These are phyloP conservation scores for Platynereis dumerilii DNA, from an alignment of 2,888 invertebrate species.

Conservation along the genomic window DNA sequence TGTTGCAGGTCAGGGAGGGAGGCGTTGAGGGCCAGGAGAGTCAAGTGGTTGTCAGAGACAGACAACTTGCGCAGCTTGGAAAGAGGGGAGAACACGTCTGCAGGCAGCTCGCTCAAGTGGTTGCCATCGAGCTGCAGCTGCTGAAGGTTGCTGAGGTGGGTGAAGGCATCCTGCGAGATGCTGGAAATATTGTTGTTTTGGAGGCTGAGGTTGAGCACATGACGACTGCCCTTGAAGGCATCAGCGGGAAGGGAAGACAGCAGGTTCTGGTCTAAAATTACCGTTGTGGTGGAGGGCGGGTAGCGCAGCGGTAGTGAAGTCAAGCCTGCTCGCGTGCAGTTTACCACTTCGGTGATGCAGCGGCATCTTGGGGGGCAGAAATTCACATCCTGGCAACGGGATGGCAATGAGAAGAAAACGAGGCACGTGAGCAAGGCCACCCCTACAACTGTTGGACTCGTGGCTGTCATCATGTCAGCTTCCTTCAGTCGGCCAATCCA, in stretches of 20 bases:
- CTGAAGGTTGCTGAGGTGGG: conserved; percentile 4
- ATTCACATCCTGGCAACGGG: no score
- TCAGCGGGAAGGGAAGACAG: conserved; percentile 1
- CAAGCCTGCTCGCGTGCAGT: conserved; percentile 14
- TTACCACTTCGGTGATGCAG: conserved; percentile 12
- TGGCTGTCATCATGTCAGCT: no score
- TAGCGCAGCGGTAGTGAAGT: conserved; percentile 9
- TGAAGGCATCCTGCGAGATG: conserved; percentile 11
- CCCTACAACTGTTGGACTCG: no score
- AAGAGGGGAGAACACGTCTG: neutral
- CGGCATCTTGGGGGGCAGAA: neutral
- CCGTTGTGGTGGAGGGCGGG: neutral
- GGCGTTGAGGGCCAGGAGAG: conserved; percentile 9
- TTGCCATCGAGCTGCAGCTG: conserved; percentile 14
- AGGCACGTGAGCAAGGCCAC: no score
- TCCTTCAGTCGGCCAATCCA: no score
- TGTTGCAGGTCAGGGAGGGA: conserved; percentile 7
- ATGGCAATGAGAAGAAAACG: no score
- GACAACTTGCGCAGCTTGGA: conserved; percentile 16
- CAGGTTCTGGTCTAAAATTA: conserved; percentile 15
- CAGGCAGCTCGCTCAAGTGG: conserved; percentile 1
- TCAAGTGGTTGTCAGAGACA: neutral
- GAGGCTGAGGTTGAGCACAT: conserved; percentile 7
- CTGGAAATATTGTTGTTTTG: conserved; percentile 15
- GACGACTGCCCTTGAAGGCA: conserved; percentile 13